phyloP scores from a whole-genome alignment of 2,888 invertebrate species.

The Diaphora mendica region DNA sequence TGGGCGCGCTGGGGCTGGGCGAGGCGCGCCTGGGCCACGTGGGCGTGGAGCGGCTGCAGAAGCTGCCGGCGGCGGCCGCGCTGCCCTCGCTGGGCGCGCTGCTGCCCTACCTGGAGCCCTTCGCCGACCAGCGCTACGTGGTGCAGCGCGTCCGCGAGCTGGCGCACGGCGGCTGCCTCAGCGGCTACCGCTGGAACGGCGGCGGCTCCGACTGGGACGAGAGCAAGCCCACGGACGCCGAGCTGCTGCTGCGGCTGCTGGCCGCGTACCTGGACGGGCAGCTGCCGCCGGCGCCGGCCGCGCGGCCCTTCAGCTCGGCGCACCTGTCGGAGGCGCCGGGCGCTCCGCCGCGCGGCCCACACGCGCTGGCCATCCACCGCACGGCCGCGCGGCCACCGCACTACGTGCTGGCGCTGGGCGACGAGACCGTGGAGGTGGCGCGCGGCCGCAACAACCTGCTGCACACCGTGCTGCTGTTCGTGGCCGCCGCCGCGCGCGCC shows the following conservation, averaged over 20 bases:
- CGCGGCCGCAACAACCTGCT: conserved; percentile 94
- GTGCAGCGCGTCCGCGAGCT: conserved; percentile 92
- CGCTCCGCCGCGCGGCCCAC: conserved; percentile 9
- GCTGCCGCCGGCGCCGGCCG: conserved; percentile 27
- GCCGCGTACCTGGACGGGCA: conserved; percentile 95
- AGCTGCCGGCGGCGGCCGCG: conserved; percentile 54
- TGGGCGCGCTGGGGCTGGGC: conserved; percentile 81
- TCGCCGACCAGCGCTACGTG: conserved; percentile 90
- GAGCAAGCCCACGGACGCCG: conserved; percentile 94
- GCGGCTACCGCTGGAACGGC: conserved; percentile 95
- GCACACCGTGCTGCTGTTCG: conserved; percentile 93
- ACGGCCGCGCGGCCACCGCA: conserved; percentile 46
- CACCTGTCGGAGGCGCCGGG: conserved; percentile 73
- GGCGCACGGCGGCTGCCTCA: conserved; percentile 94
- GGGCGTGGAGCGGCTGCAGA: conserved; percentile 61
- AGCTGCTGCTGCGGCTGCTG: conserved; percentile 94
- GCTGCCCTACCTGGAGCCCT: conserved; percentile 52
- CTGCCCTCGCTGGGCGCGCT: conserved; percentile 41
- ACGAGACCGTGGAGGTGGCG: conserved; percentile 53
- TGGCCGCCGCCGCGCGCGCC: conserved; percentile 89
- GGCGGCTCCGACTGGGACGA: conserved; percentile 94
- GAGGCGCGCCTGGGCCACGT: conserved; percentile 43
- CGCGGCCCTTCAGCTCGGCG: conserved; percentile 63
- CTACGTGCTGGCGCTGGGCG: conserved; percentile 38
- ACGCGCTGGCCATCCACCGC: conserved; percentile 25